Evolutionary conservation across 2,113 vertebrate species (phyloP), one percentile per base, ranked within the genome.

Genomic region (Neoarius graeffei): DNA sequence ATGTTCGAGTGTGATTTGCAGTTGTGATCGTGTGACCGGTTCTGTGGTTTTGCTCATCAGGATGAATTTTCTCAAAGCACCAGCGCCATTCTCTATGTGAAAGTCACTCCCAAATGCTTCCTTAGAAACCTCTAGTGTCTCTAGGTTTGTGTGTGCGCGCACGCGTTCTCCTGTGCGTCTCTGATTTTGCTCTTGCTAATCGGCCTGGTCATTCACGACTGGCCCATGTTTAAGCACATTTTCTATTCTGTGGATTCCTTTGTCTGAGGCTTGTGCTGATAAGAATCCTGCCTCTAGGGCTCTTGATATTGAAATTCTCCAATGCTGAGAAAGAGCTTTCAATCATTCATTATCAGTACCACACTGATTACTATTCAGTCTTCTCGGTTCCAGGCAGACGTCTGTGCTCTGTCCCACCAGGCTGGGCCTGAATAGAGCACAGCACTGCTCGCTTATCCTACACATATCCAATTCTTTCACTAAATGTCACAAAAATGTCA

Each of bases 401-500:
- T 91, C 92, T 94, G 92, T 92, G 94, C 93, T 92, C 90, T 88
- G 69, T 92, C 92, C 92, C 64, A 90, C 91, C 19, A 91, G 92
- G 91, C 93, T 89, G 83, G 91, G 93, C 90, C 90, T 94, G 93
- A 95, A 95, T 94, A 91, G 92, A 92, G 91, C 93, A 13, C 89
- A 91, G 88, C 93, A 87, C 91, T 91, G 89, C 89, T 92, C 88
- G 87, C 92, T 93, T 94, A 94, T 93, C 91, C 91, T 60, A 92
- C 88, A 85, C 69, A 66, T 90, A 88, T 89, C 93, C 91, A 94
- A 93, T 91, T 93, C 93, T 94, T 90, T 88, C 85, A 89, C 93
- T 94, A 95, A 96, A 96, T 96, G 95, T 96, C 95, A 96, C 91
- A 89, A 91, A 96, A 96, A 96, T 96, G 95, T 95, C 95, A 96